Base-by-base conservation (phyloP, 2,888 invertebrate species). In the Lycaena phlaeas region DNA sequence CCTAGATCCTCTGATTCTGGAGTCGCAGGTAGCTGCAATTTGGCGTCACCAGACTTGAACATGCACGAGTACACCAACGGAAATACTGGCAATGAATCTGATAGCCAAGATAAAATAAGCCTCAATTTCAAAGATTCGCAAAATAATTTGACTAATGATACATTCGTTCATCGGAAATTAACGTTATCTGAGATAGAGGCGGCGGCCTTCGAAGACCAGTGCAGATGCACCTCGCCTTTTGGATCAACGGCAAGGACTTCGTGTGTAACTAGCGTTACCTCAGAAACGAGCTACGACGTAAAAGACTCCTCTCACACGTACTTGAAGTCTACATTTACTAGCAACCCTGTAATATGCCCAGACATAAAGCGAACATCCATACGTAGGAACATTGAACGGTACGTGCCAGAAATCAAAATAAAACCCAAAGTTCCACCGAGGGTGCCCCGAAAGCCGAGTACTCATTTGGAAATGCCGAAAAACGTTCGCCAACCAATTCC, bases 1-100 rank as follows among this genome's bases (percentile, higher is more conserved):
- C 90, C 90, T 0, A 82, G 92, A 47, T 92, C 91, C 4, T 94
- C 94, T 10, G 92, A 93, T 65, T 94, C 94, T 0, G 95, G 95
- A 14, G 92, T 95, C 76, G 94, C 93, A 1, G 94, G 94, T 15
- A 93, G 93, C 70, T 92, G 90, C 59, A 89, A 90, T 41, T 81
- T 92, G 45, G 88, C 91, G 3, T 91, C 92, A 1, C 91, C 92
- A 0, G 91, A 91, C 67, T 81, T 89, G n/a, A 74, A 78, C 29
- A 68, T 78, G 65, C 78, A 71, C 36, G 78, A 77, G 39, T 70
- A 68, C 46, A 52, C 61, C 2, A 56, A 63, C 14, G 59, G 59
- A n/a, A 65, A 59, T 41, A 58, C 62, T 10, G 70, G 71, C 11
- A 71, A 71, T 48, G 75, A 84, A 46, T 78, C 76, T 1, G 81